Evolutionary conservation across 1,140 invertebrate genomes (phyloP).

Genomic region (Brachionus paranguensis): DNA sequence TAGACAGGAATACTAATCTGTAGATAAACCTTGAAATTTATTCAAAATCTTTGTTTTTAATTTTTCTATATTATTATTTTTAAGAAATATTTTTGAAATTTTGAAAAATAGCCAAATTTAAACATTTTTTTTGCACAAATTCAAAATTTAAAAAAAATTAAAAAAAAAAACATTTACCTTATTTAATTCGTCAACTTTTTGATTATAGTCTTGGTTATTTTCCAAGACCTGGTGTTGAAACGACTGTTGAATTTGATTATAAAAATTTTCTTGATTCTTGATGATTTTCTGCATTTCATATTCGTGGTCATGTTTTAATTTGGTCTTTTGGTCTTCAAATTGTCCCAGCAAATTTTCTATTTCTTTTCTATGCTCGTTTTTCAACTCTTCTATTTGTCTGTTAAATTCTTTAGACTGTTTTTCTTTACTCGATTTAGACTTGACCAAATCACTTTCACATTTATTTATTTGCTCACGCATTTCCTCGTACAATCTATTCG

Average conservation of each 20-base stretch:
- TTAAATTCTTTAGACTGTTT: conserved; percentile 49
- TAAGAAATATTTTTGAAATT: too few species aligned
- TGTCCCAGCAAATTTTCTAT: conserved; percentile 36
- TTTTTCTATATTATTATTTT: too few species aligned
- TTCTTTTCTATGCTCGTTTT: conserved; percentile 48
- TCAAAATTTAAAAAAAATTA: too few species aligned
- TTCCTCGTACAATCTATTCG: conserved; percentile 50
- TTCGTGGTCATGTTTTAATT: conserved; percentile 3
- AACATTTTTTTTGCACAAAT: not conserved
- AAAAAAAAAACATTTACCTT: conserved; percentile 29
- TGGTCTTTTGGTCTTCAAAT: not conserved
- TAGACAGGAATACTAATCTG: too few species aligned
- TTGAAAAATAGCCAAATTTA: too few species aligned
- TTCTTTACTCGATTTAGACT: conserved; percentile 48
- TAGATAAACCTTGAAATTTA: too few species aligned
- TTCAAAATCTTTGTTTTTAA: too few species aligned
- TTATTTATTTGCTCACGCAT: conserved; percentile 54
- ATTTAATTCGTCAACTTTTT: conserved; percentile 47
- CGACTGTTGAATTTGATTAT: conserved; percentile 42
- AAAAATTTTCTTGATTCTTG: conserved; percentile 25
- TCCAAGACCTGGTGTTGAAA: conserved; percentile 46
- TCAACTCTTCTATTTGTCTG: conserved; percentile 48
- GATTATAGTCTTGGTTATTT: conserved; percentile 42
- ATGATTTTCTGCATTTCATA: conserved; percentile 5
- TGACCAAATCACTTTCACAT: conserved; percentile 49